These are phyloP conservation scores for Clarias laeviceps DNA, from an alignment of 2,797 vertebrate species.

Conservation along the genomic window DNA sequence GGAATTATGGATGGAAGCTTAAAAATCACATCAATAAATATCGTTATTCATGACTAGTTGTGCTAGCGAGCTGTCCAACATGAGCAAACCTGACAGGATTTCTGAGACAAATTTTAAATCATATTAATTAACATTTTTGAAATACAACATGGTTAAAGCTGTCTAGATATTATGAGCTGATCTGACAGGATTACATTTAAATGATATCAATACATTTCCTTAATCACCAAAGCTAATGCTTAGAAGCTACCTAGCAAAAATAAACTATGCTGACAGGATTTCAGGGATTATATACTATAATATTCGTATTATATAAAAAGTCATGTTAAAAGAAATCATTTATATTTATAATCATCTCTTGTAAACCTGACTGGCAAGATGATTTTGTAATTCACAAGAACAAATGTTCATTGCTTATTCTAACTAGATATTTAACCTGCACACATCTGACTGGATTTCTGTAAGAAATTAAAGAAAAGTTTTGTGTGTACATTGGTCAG, in stretches of 20 bases:
- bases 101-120: background rate
- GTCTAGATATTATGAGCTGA: background rate
- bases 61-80: background rate
- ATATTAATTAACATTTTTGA: no score
- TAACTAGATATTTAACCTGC: background rate
- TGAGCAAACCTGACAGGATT: background rate
- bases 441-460: background rate
- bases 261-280: background rate
- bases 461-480: background rate
- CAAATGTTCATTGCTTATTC: background rate
- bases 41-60: background rate
- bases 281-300: no score
- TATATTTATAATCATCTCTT: background rate
- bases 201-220: background rate
- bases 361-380: background rate
- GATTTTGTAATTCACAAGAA: background rate
- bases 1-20: background rate
- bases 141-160: no score
- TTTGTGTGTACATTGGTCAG: no score
- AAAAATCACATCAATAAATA: background rate
- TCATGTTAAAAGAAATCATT: no score
- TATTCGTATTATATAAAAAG: no score
- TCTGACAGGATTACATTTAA: background rate
- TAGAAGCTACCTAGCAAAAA: background rate
- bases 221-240: background rate